These are phyloP conservation scores for Drosophila mojavensis DNA, from an alignment of 1,140 invertebrate species.

Conservation along the genomic window DNA sequence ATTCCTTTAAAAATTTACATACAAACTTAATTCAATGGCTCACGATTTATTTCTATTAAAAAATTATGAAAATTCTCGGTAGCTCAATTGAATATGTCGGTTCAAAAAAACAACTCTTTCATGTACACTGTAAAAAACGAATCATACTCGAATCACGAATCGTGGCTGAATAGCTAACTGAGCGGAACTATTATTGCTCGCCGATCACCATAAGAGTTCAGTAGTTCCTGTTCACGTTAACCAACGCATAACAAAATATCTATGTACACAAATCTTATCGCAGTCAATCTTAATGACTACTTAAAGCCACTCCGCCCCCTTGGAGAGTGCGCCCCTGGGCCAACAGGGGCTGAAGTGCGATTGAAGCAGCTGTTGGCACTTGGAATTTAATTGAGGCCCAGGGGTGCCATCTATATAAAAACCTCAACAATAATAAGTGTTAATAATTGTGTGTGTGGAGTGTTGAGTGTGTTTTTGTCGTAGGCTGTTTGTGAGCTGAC, in stretches of 20 bases:
- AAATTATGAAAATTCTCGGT: no score
- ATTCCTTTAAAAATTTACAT: no score
- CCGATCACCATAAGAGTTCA: not conserved
- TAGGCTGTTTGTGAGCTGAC: constrained; percentile 44
- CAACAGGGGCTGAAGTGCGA: constrained; percentile 49
- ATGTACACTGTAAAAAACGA: no score
- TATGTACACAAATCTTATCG: constrained; percentile 61
- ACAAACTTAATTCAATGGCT: no score
- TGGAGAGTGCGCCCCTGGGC: constrained; percentile 12
- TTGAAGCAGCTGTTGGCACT: constrained; percentile 62
- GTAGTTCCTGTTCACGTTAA: not conserved
- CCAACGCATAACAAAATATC: not conserved
- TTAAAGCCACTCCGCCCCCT: constrained; percentile 58
- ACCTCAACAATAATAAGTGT: constrained; percentile 82
- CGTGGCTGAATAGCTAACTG: no score
- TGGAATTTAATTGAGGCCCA: constrained; percentile 75
- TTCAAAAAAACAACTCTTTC: no score
- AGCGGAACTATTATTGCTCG: no score
- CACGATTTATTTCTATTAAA: no score
- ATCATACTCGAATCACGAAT: no score
- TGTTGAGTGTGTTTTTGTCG: constrained; percentile 44
- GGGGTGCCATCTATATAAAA: constrained; percentile 72
- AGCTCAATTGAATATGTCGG: no score
- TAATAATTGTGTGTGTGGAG: constrained; percentile 71
- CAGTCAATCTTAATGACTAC: constrained; percentile 78